These are phyloP conservation scores for Typhlichthys eigenmanni DNA, from an alignment of 2,797 vertebrate genomes.

Conservation along the genomic window DNA sequence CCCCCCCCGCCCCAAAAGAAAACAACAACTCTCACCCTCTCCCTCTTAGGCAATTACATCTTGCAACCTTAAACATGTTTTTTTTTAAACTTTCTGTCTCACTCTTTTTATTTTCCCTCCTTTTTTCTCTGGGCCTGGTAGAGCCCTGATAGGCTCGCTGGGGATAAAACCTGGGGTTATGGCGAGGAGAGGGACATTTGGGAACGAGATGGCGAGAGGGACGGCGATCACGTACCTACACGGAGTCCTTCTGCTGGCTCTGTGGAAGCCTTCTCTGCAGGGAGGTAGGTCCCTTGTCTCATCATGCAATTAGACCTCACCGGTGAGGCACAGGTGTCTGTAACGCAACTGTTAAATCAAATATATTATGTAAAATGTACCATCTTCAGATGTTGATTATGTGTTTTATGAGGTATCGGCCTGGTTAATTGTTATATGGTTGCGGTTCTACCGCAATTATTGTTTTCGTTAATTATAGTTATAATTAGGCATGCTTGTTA, in stretches of 20 bases:
- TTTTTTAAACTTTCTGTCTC: slow-evolving; percentile 25
- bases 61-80: slow-evolving; percentile 66
- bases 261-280: slow-evolving; percentile 85
- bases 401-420: too few species aligned
- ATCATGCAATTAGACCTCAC: slow-evolving; percentile 37
- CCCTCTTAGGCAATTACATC: slow-evolving; percentile 74
- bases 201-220: slow-evolving; percentile 88
- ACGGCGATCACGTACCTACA: slow-evolving; percentile 79
- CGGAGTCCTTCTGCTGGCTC: slow-evolving; percentile 83
- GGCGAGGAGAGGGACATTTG: slow-evolving; percentile 85
- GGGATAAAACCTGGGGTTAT: slow-evolving; percentile 89
- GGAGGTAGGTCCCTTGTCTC: slow-evolving; percentile 85
- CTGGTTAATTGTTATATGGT: too few species aligned
- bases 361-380: background rate
- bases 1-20: background rate
- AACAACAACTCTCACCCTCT: slow-evolving; percentile 33
- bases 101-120: slow-evolving; percentile 58
- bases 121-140: slow-evolving; percentile 78
- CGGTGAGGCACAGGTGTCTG: slow-evolving; percentile 30
- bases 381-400: too few species aligned
- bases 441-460: too few species aligned
- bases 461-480: too few species aligned
- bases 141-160: slow-evolving; percentile 83
- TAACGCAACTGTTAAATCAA: slow-evolving; percentile 1
- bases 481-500: too few species aligned